phyloP scores from a whole-genome alignment of 2,113 vertebrate genomes.

The Serinus canaria region DNA sequence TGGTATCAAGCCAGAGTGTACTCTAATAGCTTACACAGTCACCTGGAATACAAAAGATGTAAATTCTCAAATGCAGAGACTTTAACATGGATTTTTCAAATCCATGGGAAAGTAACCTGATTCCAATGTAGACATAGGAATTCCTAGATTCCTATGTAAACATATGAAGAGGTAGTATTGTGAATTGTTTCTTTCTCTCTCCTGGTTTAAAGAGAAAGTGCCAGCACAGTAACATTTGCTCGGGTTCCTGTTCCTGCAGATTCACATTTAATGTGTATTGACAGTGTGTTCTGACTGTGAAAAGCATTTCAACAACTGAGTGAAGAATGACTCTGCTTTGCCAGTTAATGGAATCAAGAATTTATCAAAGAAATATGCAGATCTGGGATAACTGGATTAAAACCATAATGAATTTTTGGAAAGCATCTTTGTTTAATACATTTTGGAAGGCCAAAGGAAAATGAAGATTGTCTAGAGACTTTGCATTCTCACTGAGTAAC shows the following conservation, averaged over 20 bases:
- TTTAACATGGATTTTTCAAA: not conserved
- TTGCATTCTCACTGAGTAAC: conserved; percentile 33
- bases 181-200: not conserved
- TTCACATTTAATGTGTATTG: not conserved
- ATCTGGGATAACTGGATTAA: conserved; percentile 64
- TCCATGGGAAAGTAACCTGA: not conserved
- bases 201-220: not conserved
- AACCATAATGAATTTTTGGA: conserved; percentile 39
- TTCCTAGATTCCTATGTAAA: not conserved
- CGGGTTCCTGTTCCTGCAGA: not conserved
- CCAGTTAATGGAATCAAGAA: conserved; percentile 65
- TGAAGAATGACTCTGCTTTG: conserved; percentile 52
- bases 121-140: not conserved
- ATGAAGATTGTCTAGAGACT: conserved; percentile 43
- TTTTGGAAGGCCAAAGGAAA: conserved; percentile 54
- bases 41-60: not conserved
- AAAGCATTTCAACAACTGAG: conserved; percentile 9
- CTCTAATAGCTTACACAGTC: not conserved
- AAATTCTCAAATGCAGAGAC: not conserved
- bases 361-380: conserved; percentile 60
- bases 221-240: not conserved
- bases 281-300: not conserved
- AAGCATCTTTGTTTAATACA: not conserved
- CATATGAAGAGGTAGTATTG: not conserved
- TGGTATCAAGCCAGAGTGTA: not conserved